Conservation (phyloP, 2,888 invertebrate genomes). For the Pandemis corylana region DNA sequence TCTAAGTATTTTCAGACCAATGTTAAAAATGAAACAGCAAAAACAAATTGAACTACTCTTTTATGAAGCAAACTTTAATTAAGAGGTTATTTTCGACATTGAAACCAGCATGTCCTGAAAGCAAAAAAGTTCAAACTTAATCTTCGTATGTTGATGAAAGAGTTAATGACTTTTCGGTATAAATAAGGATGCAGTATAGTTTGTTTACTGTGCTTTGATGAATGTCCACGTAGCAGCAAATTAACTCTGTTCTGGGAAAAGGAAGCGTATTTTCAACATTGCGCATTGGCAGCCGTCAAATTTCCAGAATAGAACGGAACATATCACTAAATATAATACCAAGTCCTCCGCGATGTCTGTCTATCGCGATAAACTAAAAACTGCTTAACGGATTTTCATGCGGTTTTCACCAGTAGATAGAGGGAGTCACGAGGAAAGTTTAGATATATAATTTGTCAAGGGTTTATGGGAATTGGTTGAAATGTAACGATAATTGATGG, state of each 20-base stretch:
- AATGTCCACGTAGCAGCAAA: background rate
- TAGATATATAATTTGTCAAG: too few relatives aligned
- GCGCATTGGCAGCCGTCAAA: too few relatives aligned
- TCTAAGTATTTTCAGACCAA: too few relatives aligned
- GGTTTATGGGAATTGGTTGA: too few relatives aligned
- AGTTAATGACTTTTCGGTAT: constrained; percentile 11
- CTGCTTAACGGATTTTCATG: too few relatives aligned
- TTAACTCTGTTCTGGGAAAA: background rate
- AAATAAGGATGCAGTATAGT: background rate
- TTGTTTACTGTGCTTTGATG: background rate
- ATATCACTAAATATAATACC: background rate
- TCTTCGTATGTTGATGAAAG: background rate
- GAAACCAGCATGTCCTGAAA: background rate
- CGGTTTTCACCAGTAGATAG: too few relatives aligned
- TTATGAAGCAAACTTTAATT: background rate
- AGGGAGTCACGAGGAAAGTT: too few relatives aligned
- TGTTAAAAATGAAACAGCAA: background rate
- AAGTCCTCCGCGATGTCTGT: too few relatives aligned
- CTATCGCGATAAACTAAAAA: too few relatives aligned
- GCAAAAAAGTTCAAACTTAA: background rate
- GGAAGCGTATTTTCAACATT: background rate
- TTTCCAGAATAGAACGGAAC: background rate
- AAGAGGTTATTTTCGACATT: constrained; percentile 5
- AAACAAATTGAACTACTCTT: background rate
- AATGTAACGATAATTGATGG: too few relatives aligned